Evolutionary conservation across 1,140 invertebrate genomes (phyloP).

Genomic region (Megathymus violae): DNA sequence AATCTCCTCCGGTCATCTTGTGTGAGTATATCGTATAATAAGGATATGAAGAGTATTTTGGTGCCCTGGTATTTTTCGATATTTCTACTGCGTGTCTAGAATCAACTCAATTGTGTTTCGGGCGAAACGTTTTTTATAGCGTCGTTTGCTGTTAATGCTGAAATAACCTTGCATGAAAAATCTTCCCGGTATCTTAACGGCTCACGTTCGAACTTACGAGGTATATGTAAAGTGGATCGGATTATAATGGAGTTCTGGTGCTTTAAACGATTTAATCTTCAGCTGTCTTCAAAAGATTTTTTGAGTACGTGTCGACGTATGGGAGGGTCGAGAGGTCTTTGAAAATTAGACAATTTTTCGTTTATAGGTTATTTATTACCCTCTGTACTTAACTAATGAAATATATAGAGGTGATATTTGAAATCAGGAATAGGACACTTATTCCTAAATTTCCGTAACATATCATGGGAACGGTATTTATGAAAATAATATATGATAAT

Average conservation of each 20-base stretch:
- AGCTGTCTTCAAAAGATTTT: constrained; percentile 18
- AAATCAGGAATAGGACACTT: too few relatives aligned
- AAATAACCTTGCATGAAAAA: constrained; percentile 3
- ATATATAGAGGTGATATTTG: too few relatives aligned
- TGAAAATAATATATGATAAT: too few relatives aligned
- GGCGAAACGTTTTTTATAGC: constrained; percentile 6
- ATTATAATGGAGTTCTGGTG: constrained; percentile 20
- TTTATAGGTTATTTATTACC: too few relatives aligned
- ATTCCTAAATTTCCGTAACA: too few relatives aligned
- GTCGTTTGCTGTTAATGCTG: constrained; percentile 3
- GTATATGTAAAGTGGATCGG: constrained; percentile 24
- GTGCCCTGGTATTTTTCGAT: constrained; percentile 13
- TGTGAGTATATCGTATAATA: constrained; percentile 7
- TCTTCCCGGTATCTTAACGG: neutral
- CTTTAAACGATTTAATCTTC: constrained; percentile 24
- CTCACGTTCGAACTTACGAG: constrained; percentile 17
- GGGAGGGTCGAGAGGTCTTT: neutral
- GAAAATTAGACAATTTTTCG: neutral
- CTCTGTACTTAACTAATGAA: too few relatives aligned
- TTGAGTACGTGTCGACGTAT: constrained; percentile 7
- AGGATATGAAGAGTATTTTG: neutral
- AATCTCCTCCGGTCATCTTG: constrained; percentile 8
- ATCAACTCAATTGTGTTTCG: constrained; percentile 10
- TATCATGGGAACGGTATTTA: too few relatives aligned
- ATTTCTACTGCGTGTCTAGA: constrained; percentile 15